A percentile compares a stretch with the other conserved stretches of the same genome.
phyloP scores from a whole-genome alignment of 2,113 vertebrate species.

The Melanotaenia duboulayi region DNA sequence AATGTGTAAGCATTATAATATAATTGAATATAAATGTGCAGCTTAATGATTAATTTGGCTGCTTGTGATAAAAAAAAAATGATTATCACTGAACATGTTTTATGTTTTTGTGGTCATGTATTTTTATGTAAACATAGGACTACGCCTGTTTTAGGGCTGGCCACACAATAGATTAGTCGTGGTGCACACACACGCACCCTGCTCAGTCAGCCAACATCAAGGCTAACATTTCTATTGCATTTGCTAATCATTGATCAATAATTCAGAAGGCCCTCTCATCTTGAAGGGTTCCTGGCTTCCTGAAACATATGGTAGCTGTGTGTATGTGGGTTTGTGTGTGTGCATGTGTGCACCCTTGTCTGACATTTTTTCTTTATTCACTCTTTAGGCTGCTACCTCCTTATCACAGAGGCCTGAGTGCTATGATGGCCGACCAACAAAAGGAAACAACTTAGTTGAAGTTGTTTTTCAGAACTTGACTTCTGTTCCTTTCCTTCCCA shows the following conservation, averaged over 20 bases:
- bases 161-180: slow-evolving; percentile 6
- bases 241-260: slow-evolving; percentile 99
- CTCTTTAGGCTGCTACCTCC: slow-evolving; percentile 80
- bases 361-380: slow-evolving; percentile 67
- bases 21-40: not conserved
- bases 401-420: slow-evolving; percentile 80
- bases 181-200: slow-evolving; percentile 28
- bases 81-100: not conserved
- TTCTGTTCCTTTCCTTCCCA: slow-evolving; percentile 56
- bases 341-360: slow-evolving; percentile 45
- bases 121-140: not conserved
- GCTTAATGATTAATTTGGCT: not conserved
- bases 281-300: slow-evolving; percentile 90
- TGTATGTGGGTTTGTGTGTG: slow-evolving; percentile 52
- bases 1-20: slow-evolving; percentile 12
- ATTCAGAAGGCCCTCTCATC: slow-evolving; percentile 91
- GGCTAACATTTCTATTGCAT: slow-evolving; percentile 98
- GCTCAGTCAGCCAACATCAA: slow-evolving; percentile 86
- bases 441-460: slow-evolving; percentile 83
- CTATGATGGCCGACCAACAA: slow-evolving; percentile 43
- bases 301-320: slow-evolving; percentile 90
- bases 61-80: not conserved
- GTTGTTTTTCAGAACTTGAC: slow-evolving; percentile 70
- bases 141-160: slow-evolving; percentile 8
- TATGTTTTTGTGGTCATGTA: not conserved